phyloP scores from a whole-genome alignment of 2,113 vertebrate genomes.

The Crocuta crocuta region DNA sequence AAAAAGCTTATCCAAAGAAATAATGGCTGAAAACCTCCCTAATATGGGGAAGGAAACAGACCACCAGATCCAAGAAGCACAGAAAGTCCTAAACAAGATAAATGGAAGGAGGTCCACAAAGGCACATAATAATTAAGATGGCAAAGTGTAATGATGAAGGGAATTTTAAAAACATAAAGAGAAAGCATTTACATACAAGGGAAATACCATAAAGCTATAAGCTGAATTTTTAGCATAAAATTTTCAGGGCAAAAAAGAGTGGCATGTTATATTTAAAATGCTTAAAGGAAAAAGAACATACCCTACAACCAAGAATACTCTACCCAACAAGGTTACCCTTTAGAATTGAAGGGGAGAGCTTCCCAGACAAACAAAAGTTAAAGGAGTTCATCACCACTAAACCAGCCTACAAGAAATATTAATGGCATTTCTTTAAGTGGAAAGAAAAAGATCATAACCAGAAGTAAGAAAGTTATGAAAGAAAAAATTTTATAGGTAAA shows the following conservation, averaged over 20 bases:
- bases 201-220: neutral
- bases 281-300: neutral
- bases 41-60: neutral
- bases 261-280: neutral
- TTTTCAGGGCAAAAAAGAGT: neutral
- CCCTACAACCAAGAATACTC: neutral
- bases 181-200: neutral
- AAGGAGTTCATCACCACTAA: neutral
- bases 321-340: neutral
- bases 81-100: neutral
- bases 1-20: neutral
- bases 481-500: neutral
- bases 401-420: neutral
- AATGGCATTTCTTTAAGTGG: neutral
- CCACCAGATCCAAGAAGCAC: neutral
- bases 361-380: neutral
- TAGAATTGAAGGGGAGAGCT: neutral
- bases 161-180: neutral
- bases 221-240: neutral
- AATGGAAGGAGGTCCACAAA: neutral
- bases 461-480: neutral
- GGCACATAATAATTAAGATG: neutral
- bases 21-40: neutral
- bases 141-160: neutral
- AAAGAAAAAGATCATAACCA: neutral